phyloP scores from a whole-genome alignment of 2,888 invertebrate species.

The Liodrosophila aerea region DNA sequence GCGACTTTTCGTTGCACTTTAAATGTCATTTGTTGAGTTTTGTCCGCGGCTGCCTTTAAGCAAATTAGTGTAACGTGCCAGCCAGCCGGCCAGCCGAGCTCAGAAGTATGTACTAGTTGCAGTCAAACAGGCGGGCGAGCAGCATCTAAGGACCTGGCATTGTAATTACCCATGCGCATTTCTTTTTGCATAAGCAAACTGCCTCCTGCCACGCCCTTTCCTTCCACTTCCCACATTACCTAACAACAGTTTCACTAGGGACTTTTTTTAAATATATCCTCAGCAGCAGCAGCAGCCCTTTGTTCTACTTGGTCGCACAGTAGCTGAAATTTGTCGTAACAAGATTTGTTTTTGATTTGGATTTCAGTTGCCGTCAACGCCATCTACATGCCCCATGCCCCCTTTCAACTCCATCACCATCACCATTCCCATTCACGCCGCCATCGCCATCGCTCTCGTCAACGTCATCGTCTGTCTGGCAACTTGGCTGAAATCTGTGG shows the following conservation, averaged over 20 bases:
- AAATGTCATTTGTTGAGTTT: constrained; percentile 69
- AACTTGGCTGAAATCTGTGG: constrained; percentile 43
- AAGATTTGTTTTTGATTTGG: constrained; percentile 70
- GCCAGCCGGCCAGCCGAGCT: constrained; percentile 10
- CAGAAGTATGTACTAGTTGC: not conserved
- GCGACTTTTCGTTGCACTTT: constrained; percentile 75
- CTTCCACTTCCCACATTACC: too few relatives aligned
- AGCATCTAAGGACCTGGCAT: constrained; percentile 47
- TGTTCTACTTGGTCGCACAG: constrained; percentile 69
- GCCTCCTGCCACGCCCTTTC: constrained; percentile 1
- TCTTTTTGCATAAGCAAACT: constrained; percentile 49
- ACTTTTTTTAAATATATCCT: too few relatives aligned
- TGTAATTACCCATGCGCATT: constrained; percentile 68
- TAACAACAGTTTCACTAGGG: not conserved
- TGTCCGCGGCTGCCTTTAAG: constrained; percentile 65
- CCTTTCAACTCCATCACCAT: too few relatives aligned
- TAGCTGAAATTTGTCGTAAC: constrained; percentile 68
- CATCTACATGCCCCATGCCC: not conserved
- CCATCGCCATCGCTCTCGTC: not conserved
- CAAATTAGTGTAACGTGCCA: constrained; percentile 62
- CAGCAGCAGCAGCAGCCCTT: too few relatives aligned
- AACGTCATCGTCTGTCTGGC: constrained; percentile 11
- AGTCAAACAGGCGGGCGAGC: constrained; percentile 5
- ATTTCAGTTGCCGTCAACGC: constrained; percentile 19
- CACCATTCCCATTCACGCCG: not conserved